Percentiles rank a stretch among this genome's conserved stretches.
phyloP scores from a whole-genome alignment of 37 sponge, comb jelly and placozoan species.

The Aplysina aerophoba region DNA sequence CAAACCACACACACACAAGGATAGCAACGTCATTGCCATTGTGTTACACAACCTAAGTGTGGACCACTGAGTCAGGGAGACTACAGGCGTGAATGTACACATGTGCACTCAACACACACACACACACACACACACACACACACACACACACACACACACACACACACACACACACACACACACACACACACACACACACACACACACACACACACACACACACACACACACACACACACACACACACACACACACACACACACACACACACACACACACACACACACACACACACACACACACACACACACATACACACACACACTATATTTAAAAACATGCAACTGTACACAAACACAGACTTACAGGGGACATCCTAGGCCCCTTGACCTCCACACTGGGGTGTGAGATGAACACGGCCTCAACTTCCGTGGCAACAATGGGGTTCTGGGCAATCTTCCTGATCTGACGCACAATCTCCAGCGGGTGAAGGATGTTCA shows the following conservation, averaged over 20 bases:
- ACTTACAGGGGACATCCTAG: slow-evolving; percentile 30
- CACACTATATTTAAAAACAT: neutral
- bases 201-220: too few relatives aligned
- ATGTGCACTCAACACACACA: too few relatives aligned
- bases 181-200: too few relatives aligned
- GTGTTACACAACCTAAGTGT: too few relatives aligned
- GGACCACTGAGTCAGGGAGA: too few relatives aligned
- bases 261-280: too few relatives aligned
- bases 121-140: neutral
- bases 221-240: too few relatives aligned
- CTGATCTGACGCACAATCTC: slow-evolving; percentile 95
- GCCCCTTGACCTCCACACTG: slow-evolving; percentile 36
- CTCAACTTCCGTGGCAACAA: slow-evolving; percentile 84
- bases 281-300: too few relatives aligned
- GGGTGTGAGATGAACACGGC: slow-evolving; percentile 44
- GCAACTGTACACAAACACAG: neutral
- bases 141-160: neutral
- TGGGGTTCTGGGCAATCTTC: slow-evolving; percentile 90
- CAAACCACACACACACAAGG: neutral
- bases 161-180: neutral
- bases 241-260: too few relatives aligned
- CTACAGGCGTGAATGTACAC: too few relatives aligned
- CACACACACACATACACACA: neutral
- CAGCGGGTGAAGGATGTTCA: slow-evolving; percentile 94
- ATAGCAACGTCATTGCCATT: too few relatives aligned